Conservation (phyloP, 2,888 invertebrate genomes). For the Ormyrus nitidulus region DNA sequence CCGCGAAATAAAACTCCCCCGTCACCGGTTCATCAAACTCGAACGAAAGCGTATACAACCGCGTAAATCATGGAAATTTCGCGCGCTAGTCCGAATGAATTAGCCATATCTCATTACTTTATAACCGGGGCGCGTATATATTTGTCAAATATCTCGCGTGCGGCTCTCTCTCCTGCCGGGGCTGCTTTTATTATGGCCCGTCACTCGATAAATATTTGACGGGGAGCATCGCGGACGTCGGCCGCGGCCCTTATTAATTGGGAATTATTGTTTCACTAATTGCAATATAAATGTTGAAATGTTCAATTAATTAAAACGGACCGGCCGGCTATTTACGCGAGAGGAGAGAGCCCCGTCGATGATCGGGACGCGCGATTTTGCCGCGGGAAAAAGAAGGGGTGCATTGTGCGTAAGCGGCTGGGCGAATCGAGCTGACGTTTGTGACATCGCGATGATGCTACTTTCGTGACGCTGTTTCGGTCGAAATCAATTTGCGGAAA, state of each 20-base stretch:
- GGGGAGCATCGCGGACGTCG: conserved; percentile 1
- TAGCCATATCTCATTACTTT: conserved; percentile 30
- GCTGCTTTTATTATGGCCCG: conserved; percentile 23
- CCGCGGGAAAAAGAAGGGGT: background rate
- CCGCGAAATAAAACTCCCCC: no score
- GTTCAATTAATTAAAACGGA: conserved; percentile 49
- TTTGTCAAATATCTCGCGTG: conserved; percentile 30
- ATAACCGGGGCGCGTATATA: conserved; percentile 11
- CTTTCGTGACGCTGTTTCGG: no score
- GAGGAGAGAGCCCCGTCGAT: background rate
- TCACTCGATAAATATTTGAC: conserved; percentile 45
- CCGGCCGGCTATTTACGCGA: background rate
- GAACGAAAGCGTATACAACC: background rate
- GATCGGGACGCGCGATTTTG: no score
- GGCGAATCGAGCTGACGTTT: conserved; percentile 13
- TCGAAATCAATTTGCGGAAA: no score
- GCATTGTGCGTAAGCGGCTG: background rate
- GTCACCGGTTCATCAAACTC: no score
- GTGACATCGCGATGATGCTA: conserved; percentile 1
- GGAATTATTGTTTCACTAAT: conserved; percentile 51
- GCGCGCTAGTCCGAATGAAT: conserved; percentile 1
- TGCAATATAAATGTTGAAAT: conserved; percentile 51
- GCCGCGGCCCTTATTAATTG: conserved; percentile 41
- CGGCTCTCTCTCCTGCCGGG: background rate
- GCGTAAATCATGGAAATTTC: background rate